phyloP scores from a whole-genome alignment of 2,113 vertebrate species.

The Edolisoma coerulescens region DNA sequence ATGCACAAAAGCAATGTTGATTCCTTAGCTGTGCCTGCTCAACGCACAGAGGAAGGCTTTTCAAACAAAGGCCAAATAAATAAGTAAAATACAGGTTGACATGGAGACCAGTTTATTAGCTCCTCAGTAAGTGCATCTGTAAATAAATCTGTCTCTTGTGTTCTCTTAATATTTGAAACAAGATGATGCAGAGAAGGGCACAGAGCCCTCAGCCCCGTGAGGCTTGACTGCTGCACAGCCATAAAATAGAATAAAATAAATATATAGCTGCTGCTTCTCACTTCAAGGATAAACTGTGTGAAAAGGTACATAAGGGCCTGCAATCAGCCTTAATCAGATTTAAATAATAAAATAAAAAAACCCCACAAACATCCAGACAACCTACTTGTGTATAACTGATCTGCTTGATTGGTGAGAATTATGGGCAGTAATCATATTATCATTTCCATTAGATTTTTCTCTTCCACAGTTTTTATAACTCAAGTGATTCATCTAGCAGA shows the following conservation, averaged over 20 bases:
- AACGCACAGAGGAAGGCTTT: not conserved
- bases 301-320: not conserved
- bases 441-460: constrained; percentile 45
- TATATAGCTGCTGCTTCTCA: not conserved
- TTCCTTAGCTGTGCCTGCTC: not conserved
- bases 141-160: constrained; percentile 1
- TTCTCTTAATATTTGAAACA: not conserved
- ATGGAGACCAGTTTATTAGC: constrained; percentile 21
- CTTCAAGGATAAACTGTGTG: not conserved
- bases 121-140: not conserved
- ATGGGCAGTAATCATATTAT: constrained; percentile 62
- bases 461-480: constrained; percentile 31
- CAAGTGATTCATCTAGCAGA: constrained; percentile 54
- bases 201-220: not conserved
- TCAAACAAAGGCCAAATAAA: constrained; percentile 2
- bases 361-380: not conserved
- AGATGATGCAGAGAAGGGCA: not conserved
- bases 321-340: constrained; percentile 54
- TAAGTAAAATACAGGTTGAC: constrained; percentile 7
- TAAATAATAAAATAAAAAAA: constrained; percentile 34
- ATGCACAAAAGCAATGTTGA: not conserved
- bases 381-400: constrained; percentile 37
- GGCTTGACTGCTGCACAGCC: not conserved
- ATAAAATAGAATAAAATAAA: not conserved
- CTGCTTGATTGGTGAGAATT: constrained; percentile 53